Base-by-base conservation (phyloP, 2,888 invertebrate genomes). In the Ennomos erosarius region DNA sequence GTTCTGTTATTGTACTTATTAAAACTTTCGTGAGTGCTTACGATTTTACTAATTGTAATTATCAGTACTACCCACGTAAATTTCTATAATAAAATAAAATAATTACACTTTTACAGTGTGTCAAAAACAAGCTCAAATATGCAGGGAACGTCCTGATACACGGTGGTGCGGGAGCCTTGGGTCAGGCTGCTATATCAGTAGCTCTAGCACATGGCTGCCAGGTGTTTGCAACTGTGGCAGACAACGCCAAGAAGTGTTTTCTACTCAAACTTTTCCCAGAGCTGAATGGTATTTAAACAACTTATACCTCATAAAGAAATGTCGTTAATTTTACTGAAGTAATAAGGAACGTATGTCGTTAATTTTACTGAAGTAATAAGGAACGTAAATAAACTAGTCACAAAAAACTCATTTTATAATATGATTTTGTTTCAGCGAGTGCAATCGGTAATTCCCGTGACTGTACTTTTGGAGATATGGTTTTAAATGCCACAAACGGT, bases 201-300 rank as follows among this genome's bases (percentile, higher is more conserved):
- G 80, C 80, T 0, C 67, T 89, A 8, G 82, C 78, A 0, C 47
- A 71, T 10, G 76, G 73, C 9, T 88, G 84, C 51, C 63, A 76
- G 37, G 82, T 89, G 0, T 88, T 85, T 39, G 76, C 86, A 1
- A 87, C 88, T 0, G 90, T 90, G 16, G 78, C 83, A 47, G 80
- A 85, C 34, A 34, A 67, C 0, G 62, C 62, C 9, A 90, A 89
- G 69, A 90, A 90, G 62, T 67, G 58, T 0, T 87, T 88, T 58
- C 64, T 90, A 11, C 64, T 62, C n/a, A 79, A 78, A 61, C 13
- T 88, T 8, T 90, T 85, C 36, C 55, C 60, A 8, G 36, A 55
- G n/a, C 36, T 60, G 1, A 48, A 56, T 13, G 60, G 60, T 60
- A 49, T n/a, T n/a, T 38, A 8, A 4, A 26, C 26, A 1, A 26